Evolutionary conservation across 2,888 invertebrate species (phyloP).

Genomic region (Cataglyphis rosenhaueri): DNA sequence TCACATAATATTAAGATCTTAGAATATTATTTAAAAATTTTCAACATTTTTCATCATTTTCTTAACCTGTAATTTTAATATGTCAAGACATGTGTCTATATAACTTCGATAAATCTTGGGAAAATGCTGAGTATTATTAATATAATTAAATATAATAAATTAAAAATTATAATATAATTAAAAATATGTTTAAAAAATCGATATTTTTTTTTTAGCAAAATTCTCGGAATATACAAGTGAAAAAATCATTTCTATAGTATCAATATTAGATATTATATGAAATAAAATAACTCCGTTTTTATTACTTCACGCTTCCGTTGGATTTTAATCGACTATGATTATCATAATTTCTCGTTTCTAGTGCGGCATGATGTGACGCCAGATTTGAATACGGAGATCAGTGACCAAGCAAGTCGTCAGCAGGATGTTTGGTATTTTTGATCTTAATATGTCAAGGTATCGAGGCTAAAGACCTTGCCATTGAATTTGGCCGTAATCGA

Average conservation of each 20-base stretch:
- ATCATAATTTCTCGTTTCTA: slow-evolving; percentile 26
- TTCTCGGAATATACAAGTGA: too few relatives aligned
- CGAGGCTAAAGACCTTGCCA: slow-evolving; percentile 76
- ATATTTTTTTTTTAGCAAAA: not conserved
- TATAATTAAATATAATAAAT: not conserved
- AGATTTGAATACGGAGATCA: slow-evolving; percentile 19
- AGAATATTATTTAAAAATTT: not conserved
- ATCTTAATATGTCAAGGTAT: slow-evolving; percentile 69
- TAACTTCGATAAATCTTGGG: not conserved
- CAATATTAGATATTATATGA: not conserved
- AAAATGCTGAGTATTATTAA: not conserved
- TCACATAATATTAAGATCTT: not conserved
- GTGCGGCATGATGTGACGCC: not conserved
- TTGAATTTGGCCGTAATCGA: slow-evolving; percentile 74
- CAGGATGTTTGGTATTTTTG: slow-evolving; percentile 64
- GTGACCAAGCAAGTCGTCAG: slow-evolving; percentile 5
- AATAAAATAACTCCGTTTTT: not conserved
- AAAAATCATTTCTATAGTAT: not conserved
- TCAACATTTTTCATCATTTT: not conserved
- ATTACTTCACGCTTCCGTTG: not conserved
- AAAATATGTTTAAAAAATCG: not conserved
- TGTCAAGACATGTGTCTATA: not conserved
- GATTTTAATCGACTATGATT: slow-evolving; percentile 1
- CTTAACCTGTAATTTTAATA: not conserved
- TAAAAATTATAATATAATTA: not conserved